phyloP scores from a whole-genome alignment of 92 coral and sea anemone species.

The Virgularia gustaviana region DNA sequence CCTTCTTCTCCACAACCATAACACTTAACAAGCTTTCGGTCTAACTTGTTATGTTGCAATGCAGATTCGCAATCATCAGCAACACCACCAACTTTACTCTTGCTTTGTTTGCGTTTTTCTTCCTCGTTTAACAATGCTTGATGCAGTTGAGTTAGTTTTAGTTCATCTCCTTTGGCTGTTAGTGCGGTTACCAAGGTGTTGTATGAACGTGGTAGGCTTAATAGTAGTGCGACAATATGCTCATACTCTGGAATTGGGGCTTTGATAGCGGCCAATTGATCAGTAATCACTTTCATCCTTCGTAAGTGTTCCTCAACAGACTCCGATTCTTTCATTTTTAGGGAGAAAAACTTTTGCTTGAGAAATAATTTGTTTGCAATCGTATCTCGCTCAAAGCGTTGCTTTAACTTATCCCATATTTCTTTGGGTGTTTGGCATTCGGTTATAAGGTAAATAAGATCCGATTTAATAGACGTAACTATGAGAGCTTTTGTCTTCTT shows the following conservation, averaged over 20 bases:
- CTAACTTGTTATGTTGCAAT: constrained; percentile 30
- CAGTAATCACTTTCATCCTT: constrained; percentile 49
- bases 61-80: constrained; percentile 40
- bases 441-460: constrained; percentile 46
- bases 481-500: constrained; percentile 46
- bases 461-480: constrained; percentile 36
- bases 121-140: constrained; percentile 51
- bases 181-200: constrained; percentile 58
- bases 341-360: constrained; percentile 42
- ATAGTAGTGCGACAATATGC: constrained; percentile 48
- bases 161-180: constrained; percentile 45
- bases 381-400: constrained; percentile 33
- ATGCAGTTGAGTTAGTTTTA: constrained; percentile 46
- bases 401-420: constrained; percentile 32
- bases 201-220: constrained; percentile 52
- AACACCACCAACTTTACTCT: constrained; percentile 22
- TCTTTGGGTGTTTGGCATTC: constrained; percentile 43
- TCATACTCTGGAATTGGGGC: constrained; percentile 58
- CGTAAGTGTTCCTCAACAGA: constrained; percentile 49
- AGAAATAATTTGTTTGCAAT: no score
- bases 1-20: constrained; percentile 46
- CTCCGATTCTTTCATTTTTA: constrained; percentile 46
- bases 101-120: constrained; percentile 41
- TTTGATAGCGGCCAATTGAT: constrained; percentile 56
- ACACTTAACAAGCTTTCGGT: constrained; percentile 40